Percentiles rank a stretch among this genome's conserved stretches.
Conservation (phyloP, 2,888 invertebrate species). For the Drosophila neonasuta region DNA sequence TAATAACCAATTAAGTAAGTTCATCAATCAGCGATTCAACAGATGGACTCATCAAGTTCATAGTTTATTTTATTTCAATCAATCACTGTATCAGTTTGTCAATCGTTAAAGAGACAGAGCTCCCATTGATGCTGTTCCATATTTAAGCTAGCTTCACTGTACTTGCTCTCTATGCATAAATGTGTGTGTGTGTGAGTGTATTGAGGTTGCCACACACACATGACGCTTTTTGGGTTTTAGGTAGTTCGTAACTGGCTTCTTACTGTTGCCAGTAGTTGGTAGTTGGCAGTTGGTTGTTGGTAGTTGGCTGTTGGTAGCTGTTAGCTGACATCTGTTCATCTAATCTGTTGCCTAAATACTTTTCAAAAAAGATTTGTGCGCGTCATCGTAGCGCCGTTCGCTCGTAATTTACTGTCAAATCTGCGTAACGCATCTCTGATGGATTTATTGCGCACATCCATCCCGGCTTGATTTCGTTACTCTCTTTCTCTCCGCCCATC, state of each 20-base stretch:
- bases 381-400: conserved; percentile 38
- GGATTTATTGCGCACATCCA: conserved; percentile 38
- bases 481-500: neutral
- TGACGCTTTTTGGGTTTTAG: neutral
- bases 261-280: conserved; percentile 22
- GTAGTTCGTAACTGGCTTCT: conserved; percentile 6
- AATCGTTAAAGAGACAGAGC: neutral
- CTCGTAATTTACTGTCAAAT: conserved; percentile 52
- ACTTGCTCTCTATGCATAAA: neutral
- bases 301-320: conserved; percentile 23
- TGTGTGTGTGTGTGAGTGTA: neutral
- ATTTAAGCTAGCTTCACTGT: conserved; percentile 6
- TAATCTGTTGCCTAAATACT: conserved; percentile 61
- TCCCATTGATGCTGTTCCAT: neutral
- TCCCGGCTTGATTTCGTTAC: conserved; percentile 24
- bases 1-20: neutral
- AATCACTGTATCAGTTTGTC: neutral
- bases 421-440: conserved; percentile 51
- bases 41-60: no score
- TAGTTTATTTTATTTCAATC: neutral
- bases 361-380: conserved; percentile 33
- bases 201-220: conserved; percentile 19
- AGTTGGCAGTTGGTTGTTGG: conserved; percentile 9
- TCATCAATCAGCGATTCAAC: neutral
- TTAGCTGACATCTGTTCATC: conserved; percentile 53